Conservation (phyloP, 2,797 vertebrate species). For the Petrocephalus sullivani region DNA sequence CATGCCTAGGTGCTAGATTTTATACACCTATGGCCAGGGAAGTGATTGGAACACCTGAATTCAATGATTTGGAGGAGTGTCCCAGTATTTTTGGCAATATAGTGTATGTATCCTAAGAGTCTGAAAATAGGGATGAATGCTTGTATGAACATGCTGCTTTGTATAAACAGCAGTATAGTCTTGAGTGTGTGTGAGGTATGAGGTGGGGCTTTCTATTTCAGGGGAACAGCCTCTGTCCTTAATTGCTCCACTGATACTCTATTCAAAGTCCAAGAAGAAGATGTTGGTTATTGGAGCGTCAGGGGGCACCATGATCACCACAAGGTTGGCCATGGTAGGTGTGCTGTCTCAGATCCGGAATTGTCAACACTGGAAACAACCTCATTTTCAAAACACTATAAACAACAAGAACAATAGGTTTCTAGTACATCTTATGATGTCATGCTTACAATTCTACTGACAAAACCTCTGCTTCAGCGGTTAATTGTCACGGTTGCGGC, state of each 20-base stretch:
- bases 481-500: too few relatives aligned
- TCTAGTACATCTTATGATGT: background rate
- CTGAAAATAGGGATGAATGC: background rate
- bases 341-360: background rate
- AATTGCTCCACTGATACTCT: background rate
- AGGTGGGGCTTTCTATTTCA: background rate
- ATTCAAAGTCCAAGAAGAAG: background rate
- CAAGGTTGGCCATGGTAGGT: background rate
- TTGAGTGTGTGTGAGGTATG: background rate
- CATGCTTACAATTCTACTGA: background rate
- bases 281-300: background rate
- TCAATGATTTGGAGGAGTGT: too few relatives aligned
- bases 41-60: too few relatives aligned
- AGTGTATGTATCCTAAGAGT: background rate
- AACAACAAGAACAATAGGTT: background rate
- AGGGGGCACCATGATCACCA: background rate
- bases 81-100: too few relatives aligned
- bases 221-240: background rate
- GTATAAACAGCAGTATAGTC: background rate
- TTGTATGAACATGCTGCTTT: background rate
- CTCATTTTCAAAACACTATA: background rate
- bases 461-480: background rate
- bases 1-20: too few relatives aligned
- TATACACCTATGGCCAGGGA: too few relatives aligned
- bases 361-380: background rate